These are phyloP conservation scores for Melanotaenia maccullochi DNA, from an alignment of 2,797 vertebrate species.

Conservation along the genomic window DNA sequence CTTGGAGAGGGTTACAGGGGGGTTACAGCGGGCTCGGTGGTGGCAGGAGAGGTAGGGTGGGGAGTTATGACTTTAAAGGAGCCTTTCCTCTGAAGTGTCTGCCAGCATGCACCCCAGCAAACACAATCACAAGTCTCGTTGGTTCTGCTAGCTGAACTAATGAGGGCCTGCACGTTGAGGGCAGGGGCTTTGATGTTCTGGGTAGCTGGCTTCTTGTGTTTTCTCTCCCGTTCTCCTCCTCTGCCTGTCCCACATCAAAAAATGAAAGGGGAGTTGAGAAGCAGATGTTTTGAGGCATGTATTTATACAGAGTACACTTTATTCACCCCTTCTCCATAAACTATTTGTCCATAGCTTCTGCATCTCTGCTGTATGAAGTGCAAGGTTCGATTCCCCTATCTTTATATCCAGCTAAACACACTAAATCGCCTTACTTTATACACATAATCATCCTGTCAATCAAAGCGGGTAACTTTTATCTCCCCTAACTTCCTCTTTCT, in stretches of 20 bases:
- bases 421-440: slow-evolving; percentile 78
- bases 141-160: slow-evolving; percentile 88
- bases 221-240: slow-evolving; percentile 82
- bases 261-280: slow-evolving; percentile 84
- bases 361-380: slow-evolving; percentile 46
- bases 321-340: slow-evolving; percentile 70
- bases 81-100: slow-evolving; percentile 86
- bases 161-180: slow-evolving; percentile 85
- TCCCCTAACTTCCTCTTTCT: slow-evolving; percentile 75
- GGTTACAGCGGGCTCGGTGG: slow-evolving; percentile 77
- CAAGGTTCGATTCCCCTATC: slow-evolving; percentile 63
- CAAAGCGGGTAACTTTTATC: slow-evolving; percentile 79
- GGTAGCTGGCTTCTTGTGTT: slow-evolving; percentile 87
- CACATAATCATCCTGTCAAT: slow-evolving; percentile 81
- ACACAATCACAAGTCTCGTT: slow-evolving; percentile 86
- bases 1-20: slow-evolving; percentile 76
- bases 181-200: slow-evolving; percentile 86
- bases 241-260: slow-evolving; percentile 86
- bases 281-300: slow-evolving; percentile 87
- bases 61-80: slow-evolving; percentile 86
- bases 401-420: slow-evolving; percentile 77
- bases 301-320: slow-evolving; percentile 81
- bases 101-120: slow-evolving; percentile 86
- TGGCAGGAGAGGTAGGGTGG: slow-evolving; percentile 74
- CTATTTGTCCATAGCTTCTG: slow-evolving; percentile 66